Base-by-base conservation (phyloP, 1,140 invertebrate genomes). In the Tetramorium alpestre region DNA sequence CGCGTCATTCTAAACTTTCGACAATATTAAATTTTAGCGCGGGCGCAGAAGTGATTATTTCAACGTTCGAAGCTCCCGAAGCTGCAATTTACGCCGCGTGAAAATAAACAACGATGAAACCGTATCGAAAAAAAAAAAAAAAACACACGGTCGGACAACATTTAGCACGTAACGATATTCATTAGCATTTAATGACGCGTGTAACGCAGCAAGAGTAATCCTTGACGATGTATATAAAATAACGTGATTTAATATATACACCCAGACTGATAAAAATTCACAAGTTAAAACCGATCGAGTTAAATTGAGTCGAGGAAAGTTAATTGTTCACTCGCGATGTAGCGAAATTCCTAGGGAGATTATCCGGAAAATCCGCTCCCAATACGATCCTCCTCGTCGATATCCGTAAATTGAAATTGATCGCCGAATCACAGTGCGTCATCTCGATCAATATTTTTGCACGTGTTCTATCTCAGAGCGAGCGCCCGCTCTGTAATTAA, bases 401-500 rank as follows among this genome's bases (percentile, higher is more conserved):
- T 49, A 11, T 1, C 3, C 64, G 22, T 18, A 58, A 82, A 60
- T 73, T 47, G n/a, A 84, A 75, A 84, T 22, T 47, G 44, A 75
- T 75, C 69, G 5, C 25, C 7, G 60, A 22, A 73, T 41, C 60
- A 3, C 8, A 7, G 38, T 0, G 44, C 49, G n/a, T 73, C 28
- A 33, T 49, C 7, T 18, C 6, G 69, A 73, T 44, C 69, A 60
- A 60, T 84, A 75, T 62, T 75, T 84, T 84, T 47, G 28, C 54
- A 75, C 54, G 67, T 60, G 54, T 84, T 75, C 69, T 49, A 62
- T 62, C 80, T 49, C 18, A 25, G 64, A 67, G 28, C 3, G 25
- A 13, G 33, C 33, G 33, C 33, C 33, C 47, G 38, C 13, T 8
- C 18, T 25, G 54, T 84, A 84, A 84, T 84, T 84, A 73, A 84